Evolutionary conservation across 2,888 invertebrate genomes (phyloP), one percentile per base, ranked within the genome.

Genomic region (Drosophila neotestacea): DNA sequence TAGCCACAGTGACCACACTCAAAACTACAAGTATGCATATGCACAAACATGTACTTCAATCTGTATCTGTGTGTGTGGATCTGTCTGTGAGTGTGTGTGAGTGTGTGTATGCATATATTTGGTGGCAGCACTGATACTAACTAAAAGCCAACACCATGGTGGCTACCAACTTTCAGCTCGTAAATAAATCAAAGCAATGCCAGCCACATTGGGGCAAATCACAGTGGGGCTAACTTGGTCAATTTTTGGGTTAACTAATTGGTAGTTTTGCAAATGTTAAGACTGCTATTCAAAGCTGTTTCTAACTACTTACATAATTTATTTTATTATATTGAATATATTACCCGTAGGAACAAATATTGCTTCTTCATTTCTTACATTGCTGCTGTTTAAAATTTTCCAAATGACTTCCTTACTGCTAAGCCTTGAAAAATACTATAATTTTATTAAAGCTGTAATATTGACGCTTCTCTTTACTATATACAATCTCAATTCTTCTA

Each of bases 111-210:
- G 32, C 27, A 54, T 51, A 48, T 48, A 56, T 71, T 74, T 74
- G 70, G 67, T 50, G 64, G 76, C 59, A 62, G 59, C 56, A 61
- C 41, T 72, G 77, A 85, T 79, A 85, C 81, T 72, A 84, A 79
- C 83, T 84, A 71, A 81, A 81, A 74, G 72, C 81, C 84, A 84
- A 79, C 81, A 79, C 70, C 67, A 77, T 41, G 70, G 70, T 65
- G 60, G 81, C 84, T 79, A 68, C 87, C 75, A 73, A 70, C 75
- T 73, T 68, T 69, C 73, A 69, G 72, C 64, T 77, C 62, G 70
- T 79, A 81, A 81, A 70, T 79, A 81, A 75, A 79, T 78, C 81
- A 71, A 78, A 79, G 68, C 75, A 64, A 62, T 78, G 68, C 47
- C 52, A 61, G 44, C 51, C 54, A 84, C 85, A 68, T 78, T 86